Conservation (phyloP, 1,140 invertebrate species). For the Calliopsis andreniformis region DNA sequence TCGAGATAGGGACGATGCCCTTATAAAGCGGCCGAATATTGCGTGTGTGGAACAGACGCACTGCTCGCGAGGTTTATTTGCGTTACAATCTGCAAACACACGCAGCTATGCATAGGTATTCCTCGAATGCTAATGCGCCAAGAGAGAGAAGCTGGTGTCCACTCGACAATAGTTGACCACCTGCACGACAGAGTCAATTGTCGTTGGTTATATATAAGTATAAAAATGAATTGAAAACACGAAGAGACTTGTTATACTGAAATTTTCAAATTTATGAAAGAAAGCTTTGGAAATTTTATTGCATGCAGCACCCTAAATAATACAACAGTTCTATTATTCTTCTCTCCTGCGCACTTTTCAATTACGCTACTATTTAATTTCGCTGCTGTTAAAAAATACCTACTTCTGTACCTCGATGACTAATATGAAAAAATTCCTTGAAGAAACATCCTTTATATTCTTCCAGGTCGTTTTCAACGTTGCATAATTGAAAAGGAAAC, state of each 20-base stretch:
- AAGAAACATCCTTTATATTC: not conserved
- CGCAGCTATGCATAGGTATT: conserved; percentile 67
- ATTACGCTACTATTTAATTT: too few species aligned
- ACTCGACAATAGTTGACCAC: not conserved
- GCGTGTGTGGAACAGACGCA: conserved; percentile 55
- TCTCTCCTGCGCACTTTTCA: too few species aligned
- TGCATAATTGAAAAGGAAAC: conserved; percentile 21
- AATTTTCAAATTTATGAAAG: too few species aligned
- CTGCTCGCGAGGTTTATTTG: conserved; percentile 66
- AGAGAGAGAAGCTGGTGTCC: conserved; percentile 17
- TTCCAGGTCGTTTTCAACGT: not conserved
- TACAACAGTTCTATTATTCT: too few species aligned
- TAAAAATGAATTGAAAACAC: too few species aligned
- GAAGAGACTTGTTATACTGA: too few species aligned
- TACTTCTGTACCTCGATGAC: not conserved
- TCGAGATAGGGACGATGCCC: conserved; percentile 37
- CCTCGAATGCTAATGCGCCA: conserved; percentile 66
- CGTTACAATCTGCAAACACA: conserved; percentile 73
- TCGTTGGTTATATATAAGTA: too few species aligned
- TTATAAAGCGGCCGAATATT: conserved; percentile 53
- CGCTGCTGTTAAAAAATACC: too few species aligned
- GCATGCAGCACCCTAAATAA: too few species aligned
- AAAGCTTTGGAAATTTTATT: too few species aligned
- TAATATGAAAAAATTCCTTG: not conserved
- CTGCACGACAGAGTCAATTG: too few species aligned